These are phyloP conservation scores for Leptopilina boulardi DNA, from an alignment of 1,140 invertebrate genomes.

Conservation along the genomic window DNA sequence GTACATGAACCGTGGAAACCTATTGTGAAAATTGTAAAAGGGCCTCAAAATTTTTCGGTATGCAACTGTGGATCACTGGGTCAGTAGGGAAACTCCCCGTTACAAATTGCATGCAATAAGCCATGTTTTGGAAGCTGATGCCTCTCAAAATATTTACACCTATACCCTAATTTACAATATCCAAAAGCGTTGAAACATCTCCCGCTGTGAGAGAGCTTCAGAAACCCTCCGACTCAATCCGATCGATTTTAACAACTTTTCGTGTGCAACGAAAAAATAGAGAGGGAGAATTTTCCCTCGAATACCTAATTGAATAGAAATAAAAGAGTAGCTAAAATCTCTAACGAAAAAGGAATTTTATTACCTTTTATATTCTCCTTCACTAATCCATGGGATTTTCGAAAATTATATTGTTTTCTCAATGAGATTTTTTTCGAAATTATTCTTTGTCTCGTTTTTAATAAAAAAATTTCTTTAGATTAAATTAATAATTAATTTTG, in stretches of 20 bases:
- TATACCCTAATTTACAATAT: constrained; percentile 8
- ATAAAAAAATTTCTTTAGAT: too few relatives aligned
- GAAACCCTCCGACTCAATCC: neutral
- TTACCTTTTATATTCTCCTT: neutral
- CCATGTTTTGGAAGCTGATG: neutral
- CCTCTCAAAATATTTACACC: constrained; percentile 33
- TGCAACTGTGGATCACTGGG: constrained; percentile 13
- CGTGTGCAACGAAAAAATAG: neutral
- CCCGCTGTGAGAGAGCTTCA: neutral
- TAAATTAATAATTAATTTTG: too few relatives aligned
- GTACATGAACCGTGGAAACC: neutral
- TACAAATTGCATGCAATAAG: constrained; percentile 31
- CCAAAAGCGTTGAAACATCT: neutral
- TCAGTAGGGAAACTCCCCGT: constrained; percentile 25
- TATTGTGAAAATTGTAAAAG: neutral
- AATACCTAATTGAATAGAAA: constrained; percentile 5
- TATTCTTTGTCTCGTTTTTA: too few relatives aligned
- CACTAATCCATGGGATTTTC: neutral
- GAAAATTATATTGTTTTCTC: neutral
- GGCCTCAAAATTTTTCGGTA: neutral
- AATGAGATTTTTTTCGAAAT: too few relatives aligned
- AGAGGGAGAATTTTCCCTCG: neutral
- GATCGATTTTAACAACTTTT: constrained; percentile 16
- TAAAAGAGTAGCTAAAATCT: neutral
- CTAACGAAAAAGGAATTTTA: neutral